Percentiles rank a stretch among this genome's conserved stretches.
These are phyloP conservation scores for Microhierax caerulescens DNA, from an alignment of 2,797 vertebrate species.

Conservation along the genomic window DNA sequence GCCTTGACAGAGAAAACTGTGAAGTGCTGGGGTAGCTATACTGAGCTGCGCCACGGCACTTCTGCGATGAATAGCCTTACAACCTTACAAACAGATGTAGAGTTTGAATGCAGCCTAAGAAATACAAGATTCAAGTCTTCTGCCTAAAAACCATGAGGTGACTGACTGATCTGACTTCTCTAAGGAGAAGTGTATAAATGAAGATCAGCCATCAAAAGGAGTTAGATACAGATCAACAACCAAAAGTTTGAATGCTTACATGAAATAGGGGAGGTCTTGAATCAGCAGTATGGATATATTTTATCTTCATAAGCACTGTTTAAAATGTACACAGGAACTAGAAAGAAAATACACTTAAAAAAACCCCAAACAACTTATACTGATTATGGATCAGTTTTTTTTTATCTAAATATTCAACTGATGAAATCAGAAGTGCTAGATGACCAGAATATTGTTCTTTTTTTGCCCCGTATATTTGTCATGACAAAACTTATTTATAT, in stretches of 20 bases:
- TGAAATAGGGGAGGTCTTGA: not conserved
- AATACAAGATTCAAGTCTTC: not conserved
- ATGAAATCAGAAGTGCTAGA: not conserved
- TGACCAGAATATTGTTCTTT: not conserved
- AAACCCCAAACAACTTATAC: too few species aligned
- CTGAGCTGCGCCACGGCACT: not conserved
- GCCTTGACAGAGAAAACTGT: not conserved
- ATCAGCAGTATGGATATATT: not conserved
- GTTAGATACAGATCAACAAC: not conserved
- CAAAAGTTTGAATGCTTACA: not conserved
- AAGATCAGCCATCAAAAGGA: not conserved
- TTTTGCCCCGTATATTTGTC: not conserved
- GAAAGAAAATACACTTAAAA: not conserved
- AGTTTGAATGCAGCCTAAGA: not conserved
- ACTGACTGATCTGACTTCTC: not conserved
- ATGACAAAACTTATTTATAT: accelerated
- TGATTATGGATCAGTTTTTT: too few species aligned
- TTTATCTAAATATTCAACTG: not conserved
- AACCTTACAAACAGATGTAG: not conserved
- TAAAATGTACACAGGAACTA: not conserved
- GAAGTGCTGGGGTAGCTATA: not conserved
- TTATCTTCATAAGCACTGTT: not conserved
- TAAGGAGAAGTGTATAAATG: not conserved
- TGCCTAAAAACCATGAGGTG: not conserved
- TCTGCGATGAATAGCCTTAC: not conserved